These are phyloP conservation scores for Barypeithes pellucidus DNA, from an alignment of 2,888 invertebrate genomes.

Conservation along the genomic window DNA sequence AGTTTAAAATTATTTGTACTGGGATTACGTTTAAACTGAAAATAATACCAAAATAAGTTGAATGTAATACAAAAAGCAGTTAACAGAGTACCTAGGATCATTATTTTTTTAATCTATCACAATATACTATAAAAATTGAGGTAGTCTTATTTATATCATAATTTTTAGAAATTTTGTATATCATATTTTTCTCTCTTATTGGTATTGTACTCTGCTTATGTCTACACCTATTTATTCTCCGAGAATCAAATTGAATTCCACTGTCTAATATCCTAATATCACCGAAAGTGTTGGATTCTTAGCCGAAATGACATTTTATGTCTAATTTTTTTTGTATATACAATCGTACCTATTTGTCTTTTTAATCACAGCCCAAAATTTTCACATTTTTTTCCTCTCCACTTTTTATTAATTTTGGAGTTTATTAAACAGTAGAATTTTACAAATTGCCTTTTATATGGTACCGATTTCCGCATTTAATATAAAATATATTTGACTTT, in stretches of 20 bases:
- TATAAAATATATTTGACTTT: too few species aligned
- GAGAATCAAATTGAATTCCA: constrained; percentile 49
- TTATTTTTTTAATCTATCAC: constrained; percentile 41
- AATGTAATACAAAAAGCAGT: constrained; percentile 27
- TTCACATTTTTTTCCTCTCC: constrained; percentile 44
- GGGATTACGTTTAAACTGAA: constrained; percentile 15
- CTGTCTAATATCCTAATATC: constrained; percentile 55
- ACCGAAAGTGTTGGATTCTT: constrained; percentile 42
- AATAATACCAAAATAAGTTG: background rate
- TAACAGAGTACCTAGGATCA: constrained; percentile 45
- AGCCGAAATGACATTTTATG: constrained; percentile 46
- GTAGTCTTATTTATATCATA: constrained; percentile 45
- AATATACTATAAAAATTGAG: constrained; percentile 51
- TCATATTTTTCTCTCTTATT: constrained; percentile 6
- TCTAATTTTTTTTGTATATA: constrained; percentile 49
- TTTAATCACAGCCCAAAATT: constrained; percentile 55
- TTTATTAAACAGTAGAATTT: constrained; percentile 56
- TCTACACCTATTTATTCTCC: constrained; percentile 2
- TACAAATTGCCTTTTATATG: constrained; percentile 15
- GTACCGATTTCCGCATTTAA: background rate
- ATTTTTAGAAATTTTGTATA: constrained; percentile 26
- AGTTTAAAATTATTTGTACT: constrained; percentile 32
- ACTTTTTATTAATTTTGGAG: constrained; percentile 50
- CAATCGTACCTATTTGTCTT: constrained; percentile 54
- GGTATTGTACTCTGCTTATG: constrained; percentile 45